phyloP scores from a whole-genome alignment of 2,113 vertebrate species.

The Myrmophylax atrothorax region DNA sequence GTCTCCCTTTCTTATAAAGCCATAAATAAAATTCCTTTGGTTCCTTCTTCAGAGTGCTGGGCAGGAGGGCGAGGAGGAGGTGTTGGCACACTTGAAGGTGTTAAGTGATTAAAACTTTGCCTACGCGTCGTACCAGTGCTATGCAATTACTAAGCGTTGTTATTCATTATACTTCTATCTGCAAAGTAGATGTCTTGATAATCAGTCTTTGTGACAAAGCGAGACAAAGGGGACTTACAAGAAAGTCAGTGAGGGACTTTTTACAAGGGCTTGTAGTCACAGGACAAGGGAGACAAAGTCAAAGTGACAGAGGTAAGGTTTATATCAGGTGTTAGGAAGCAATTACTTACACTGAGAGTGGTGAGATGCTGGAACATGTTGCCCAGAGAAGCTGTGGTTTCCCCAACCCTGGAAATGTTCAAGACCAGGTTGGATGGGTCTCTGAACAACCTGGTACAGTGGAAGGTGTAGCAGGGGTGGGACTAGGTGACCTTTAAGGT shows the following conservation, averaged over 20 bases:
- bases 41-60: background rate
- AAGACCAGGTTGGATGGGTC: background rate
- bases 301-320: background rate
- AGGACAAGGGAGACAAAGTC: background rate
- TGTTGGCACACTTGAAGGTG: background rate
- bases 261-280: background rate
- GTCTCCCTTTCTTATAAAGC: background rate
- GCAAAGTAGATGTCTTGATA: background rate
- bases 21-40: background rate
- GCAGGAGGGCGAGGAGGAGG: rapidly evolving
- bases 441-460: background rate
- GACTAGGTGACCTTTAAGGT: background rate
- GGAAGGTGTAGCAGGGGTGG: background rate
- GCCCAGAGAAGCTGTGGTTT: background rate
- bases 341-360: background rate
- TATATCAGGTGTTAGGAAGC: background rate
- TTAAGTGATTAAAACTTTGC: background rate
- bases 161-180: background rate
- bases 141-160: background rate
- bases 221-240: background rate
- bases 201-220: background rate
- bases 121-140: background rate
- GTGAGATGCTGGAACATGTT: background rate
- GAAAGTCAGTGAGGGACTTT: background rate
- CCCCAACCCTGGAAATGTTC: background rate